Evolutionary conservation across 2,113 vertebrate genomes (phyloP), one percentile per base, ranked within the genome.

Genomic region (Tupaia tana): DNA sequence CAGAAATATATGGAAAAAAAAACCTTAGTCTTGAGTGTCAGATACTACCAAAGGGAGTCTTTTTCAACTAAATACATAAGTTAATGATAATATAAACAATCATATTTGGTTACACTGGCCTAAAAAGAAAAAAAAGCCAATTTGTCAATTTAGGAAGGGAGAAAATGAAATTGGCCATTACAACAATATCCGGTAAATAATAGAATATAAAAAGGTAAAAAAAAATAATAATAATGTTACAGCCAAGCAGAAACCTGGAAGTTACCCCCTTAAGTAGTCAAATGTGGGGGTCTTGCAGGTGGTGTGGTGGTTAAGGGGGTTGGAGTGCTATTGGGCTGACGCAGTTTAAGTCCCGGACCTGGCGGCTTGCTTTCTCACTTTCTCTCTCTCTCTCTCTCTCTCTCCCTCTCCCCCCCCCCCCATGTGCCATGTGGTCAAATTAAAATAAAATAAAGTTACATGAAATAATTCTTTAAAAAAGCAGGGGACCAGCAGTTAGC

Each of bases 1-100:
- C 69, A 97, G 96, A 97, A 89, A 87, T 95, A 8, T 24, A 80
- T 87, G 63, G 64, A 94, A 95, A 81, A 81, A 90, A 34, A 11
- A 43, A 29, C 25, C 27, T 92, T 95, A 93, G 74, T 24, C 63
- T 97, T 20, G 43, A 96, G 16, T 67, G 27, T 8, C 56, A 88
- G 85, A 82, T 89, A 19, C 20, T 67, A 86, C 12, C 19, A 56
- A 91, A 86, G 89, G 29, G 3, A 92, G 92, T 19, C 27, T 77
- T 91, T 73, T 10, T 71, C 91, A 73, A 16, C 5, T 88, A 93
- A 96, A 75, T 29, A 95, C 90, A 29, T 93, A 89, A 70, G 88
- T 94, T 96, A 63, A 86, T 95, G 80, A 89, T 75, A 86, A 20
- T 2, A 7, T 69, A 61, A 81, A 64, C 24, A 96, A 96, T 95